A percentile compares a stretch with the other conserved stretches of the same genome.
These are phyloP conservation scores for Hesperia comma DNA, from an alignment of 2,888 invertebrate species.

Conservation along the genomic window DNA sequence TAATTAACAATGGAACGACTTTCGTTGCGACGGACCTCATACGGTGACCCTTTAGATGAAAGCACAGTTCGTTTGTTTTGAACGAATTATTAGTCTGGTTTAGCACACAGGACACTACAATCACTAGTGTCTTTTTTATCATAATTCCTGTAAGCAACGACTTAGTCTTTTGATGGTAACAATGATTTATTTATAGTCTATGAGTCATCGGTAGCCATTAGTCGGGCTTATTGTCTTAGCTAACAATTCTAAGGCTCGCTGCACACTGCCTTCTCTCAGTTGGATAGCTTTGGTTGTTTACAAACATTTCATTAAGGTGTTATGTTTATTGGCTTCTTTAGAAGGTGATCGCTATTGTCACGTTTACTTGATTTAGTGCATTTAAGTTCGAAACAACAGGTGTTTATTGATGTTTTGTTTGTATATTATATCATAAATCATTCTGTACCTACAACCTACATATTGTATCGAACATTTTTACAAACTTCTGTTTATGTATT, in stretches of 20 bases:
- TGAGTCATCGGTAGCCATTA: slow-evolving; percentile 79
- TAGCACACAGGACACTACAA: slow-evolving; percentile 74
- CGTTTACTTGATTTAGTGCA: slow-evolving; percentile 61
- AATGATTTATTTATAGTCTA: slow-evolving; percentile 78
- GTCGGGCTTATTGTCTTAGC: slow-evolving; percentile 70
- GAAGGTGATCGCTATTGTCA: slow-evolving; percentile 69
- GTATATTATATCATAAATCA: neutral
- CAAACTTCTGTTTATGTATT: too few species aligned
- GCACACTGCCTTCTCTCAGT: slow-evolving; percentile 67
- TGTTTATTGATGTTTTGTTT: slow-evolving; percentile 5
- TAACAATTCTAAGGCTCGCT: slow-evolving; percentile 48
- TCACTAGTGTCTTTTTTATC: slow-evolving; percentile 56
- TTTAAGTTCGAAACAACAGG: slow-evolving; percentile 2
- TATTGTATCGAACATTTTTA: too few species aligned
- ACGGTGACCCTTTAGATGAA: slow-evolving; percentile 73
- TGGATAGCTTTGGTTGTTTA: slow-evolving; percentile 80
- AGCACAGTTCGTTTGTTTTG: slow-evolving; percentile 72
- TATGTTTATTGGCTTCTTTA: slow-evolving; percentile 79
- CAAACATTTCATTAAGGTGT: slow-evolving; percentile 83
- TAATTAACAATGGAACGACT: slow-evolving; percentile 72
- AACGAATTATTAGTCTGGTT: slow-evolving; percentile 83
- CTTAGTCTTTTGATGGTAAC: slow-evolving; percentile 57
- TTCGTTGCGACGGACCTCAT: slow-evolving; percentile 68
- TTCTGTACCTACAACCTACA: too few species aligned
- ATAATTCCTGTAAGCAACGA: slow-evolving; percentile 72